Evolutionary conservation across 2,888 invertebrate genomes (phyloP).

Genomic region (Clunio marinus): DNA sequence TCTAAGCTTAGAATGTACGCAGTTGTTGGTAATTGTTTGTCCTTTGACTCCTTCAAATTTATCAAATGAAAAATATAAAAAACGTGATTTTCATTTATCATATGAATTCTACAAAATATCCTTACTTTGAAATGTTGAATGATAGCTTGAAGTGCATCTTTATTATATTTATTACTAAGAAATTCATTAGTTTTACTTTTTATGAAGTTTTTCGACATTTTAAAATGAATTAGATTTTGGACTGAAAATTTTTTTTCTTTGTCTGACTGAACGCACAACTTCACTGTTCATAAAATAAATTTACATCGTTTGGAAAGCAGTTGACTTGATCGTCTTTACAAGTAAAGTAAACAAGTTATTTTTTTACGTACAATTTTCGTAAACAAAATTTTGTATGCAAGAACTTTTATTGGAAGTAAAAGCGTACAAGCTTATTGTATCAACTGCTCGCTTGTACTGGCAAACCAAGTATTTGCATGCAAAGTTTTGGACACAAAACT

Average conservation of each 20-base stretch:
- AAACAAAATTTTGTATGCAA: too few relatives aligned
- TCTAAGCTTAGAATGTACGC: constrained; percentile 66
- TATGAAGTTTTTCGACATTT: constrained; percentile 48
- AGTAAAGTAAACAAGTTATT: too few relatives aligned
- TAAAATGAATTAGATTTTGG: not conserved
- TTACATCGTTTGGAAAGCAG: too few relatives aligned
- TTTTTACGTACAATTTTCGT: too few relatives aligned
- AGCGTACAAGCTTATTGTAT: too few relatives aligned
- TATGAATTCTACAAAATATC: constrained; percentile 38
- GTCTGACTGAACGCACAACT: too few relatives aligned
- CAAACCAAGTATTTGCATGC: too few relatives aligned
- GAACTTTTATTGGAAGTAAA: too few relatives aligned
- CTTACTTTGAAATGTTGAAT: constrained; percentile 64
- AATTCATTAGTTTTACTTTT: constrained; percentile 68
- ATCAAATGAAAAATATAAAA: constrained; percentile 22
- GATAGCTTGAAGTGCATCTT: constrained; percentile 64
- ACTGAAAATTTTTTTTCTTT: not conserved
- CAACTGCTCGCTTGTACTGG: too few relatives aligned
- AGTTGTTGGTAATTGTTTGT: constrained; percentile 50
- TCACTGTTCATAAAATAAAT: too few relatives aligned
- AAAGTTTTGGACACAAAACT: too few relatives aligned
- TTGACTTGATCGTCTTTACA: too few relatives aligned
- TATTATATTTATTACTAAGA: constrained; percentile 60
- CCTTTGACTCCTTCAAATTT: constrained; percentile 43
- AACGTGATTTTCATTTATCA: not conserved